Evolutionary conservation across 2,888 invertebrate species (phyloP), one percentile per base, ranked within the genome.

Genomic region (Agrotis segetum): DNA sequence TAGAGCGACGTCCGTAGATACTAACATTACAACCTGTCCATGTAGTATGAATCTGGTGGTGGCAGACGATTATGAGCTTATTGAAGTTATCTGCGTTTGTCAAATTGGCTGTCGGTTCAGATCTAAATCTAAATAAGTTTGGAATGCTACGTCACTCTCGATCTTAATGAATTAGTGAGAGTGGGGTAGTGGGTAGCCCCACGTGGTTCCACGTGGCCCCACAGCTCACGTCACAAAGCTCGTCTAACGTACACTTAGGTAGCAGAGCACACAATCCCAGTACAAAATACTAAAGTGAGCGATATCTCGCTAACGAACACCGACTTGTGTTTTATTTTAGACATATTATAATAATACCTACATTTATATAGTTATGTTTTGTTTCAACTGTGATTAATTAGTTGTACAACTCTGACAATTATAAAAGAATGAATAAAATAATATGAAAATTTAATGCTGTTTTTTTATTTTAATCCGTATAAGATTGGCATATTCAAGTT

Each of bases 321-420:
- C 79, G 82, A 81, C 83, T 88, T 82, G 70, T 85, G 88, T 92
- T 92, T 94, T 91, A 89, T 91, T 94, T 93, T 91, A 94, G 90
- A 92, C 89, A 88, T 92, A 92, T 91, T 92, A 90, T 90, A 87
- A 87, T 81, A 81, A 83, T 86, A 88, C 84, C 84, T 86, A 91
- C 89, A 88, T 90, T n/a, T n/a, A 92, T 89, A 91, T 92, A 92
- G 90, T 93, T 94, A 93, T 92, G 94, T 96, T 96, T 96, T 94
- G 95, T 96, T 96, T 96, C 93, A 96, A 96, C 96, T 96, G 96
- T 96, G 96, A 96, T 96, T 96, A 95, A 96, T 96, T 96, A 96
- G 96, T 96, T 96, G 95, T 96, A 96, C 96, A 96, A 96, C 94
- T 96, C 95, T 95, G 95, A 95, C 95, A 92, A 95, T 91, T 93